Base-by-base conservation (phyloP, 53 echinoderm and acorn worm genomes). In the Stichopus horrens region DNA sequence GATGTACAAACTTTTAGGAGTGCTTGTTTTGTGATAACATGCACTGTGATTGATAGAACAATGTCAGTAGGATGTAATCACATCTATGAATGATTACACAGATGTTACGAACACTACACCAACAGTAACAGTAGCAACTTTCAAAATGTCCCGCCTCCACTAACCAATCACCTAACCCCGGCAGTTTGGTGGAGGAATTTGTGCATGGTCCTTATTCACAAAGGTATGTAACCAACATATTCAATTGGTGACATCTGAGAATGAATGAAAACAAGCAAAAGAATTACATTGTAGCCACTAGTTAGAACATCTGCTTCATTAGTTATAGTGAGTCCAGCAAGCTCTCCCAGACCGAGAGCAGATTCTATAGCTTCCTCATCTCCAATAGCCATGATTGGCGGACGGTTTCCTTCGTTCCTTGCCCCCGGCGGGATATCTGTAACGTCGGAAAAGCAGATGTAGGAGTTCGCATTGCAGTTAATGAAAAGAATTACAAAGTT, bases 301-400 rank as follows among this genome's bases (percentile, higher is more conserved):
- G 63, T 90, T 55, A 99, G 94, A 7, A 93, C 94, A 74, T 99
- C 99, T 55, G 96, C 96, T 90, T 99, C 96, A 84, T 99, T 99
- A 11, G 96, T 93, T 80, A 99, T 93, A 4, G 99, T 95, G 13
- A 99, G 89, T 73, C 94, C 94, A 71, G 99, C 99, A 76, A 99
- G 91, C 63, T 96, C 96, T 19, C 99, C 99, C 11, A 99, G 89
- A 5, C 95, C 96, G 14, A 96, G 88, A 23, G 99, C 95, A 8
- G 93, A 90, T 55, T 96, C 99, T 56, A 99, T 90, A 0, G 93
- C 91, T 76, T 95, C 94, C 74, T 94, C 96, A 74, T 95, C 98
- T 4, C 95, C 95, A 20, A 95, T 89, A 23, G 91, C 94, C 56
- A 96, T 88, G 85, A 97, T 95, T 60, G 90, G 87, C 68, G 90